Evolutionary conservation across 2,797 vertebrate genomes (phyloP), one percentile per base, ranked within the genome.

Genomic region (Lagodon rhomboides): DNA sequence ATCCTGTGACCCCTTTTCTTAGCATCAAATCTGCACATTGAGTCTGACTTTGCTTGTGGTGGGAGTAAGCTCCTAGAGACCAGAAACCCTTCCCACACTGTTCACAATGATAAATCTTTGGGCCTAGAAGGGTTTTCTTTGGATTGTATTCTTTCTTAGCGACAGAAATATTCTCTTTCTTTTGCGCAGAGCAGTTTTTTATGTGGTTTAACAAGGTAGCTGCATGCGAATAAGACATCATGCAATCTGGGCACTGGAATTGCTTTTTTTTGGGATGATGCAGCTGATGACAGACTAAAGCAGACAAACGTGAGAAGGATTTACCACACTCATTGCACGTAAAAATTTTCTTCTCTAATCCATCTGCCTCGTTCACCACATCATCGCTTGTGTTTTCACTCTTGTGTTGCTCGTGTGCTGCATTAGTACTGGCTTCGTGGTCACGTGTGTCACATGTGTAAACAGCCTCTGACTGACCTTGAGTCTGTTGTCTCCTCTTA

Each of bases 61-160:
- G 94, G 22, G 92, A 93, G 59, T 93, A 96, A 27, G 96, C 95
- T 20, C 95, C 95, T 20, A 95, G 79, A 51, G 96, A 96, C 95
- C 96, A 96, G 90, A 96, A 96, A 1, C 95, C 95, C 71, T 96
- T 96, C 17, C 93, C 94, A 47, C 96, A 96, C 63, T 92, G 92
- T 55, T 95, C 95, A 61, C 96, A 96, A 53, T 95, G 95, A 85
- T 93, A 95, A 59, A 94, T 87, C 85, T 96, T 96, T 61, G 96
- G 96, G 27, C 96, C 96, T 18, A 96, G 73, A 23, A 96, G 94
- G 3, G 94, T 95, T 90, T 96, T 96, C 73, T 94, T 96, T 77
- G 96, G 96, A 83, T 96, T 95, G 70, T 96, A 96, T 68, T 86
- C 87, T 83, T 88, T 91, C 63, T 93, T 93, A 43, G 23, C n/a